phyloP scores from a whole-genome alignment of 1,140 invertebrate genomes.

The Armadillidium nasatum region DNA sequence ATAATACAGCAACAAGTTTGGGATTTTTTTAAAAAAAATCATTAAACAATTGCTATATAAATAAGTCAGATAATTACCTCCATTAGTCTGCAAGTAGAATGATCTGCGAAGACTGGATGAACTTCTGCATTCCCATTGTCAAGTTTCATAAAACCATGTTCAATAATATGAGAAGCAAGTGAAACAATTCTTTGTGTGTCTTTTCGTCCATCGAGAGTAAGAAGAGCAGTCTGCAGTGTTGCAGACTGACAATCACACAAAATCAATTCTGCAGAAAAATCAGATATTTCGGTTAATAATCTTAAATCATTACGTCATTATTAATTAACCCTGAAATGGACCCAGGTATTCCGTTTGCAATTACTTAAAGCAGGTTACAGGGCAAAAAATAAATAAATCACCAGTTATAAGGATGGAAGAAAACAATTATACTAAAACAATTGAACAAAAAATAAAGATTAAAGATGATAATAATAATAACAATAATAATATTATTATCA shows the following conservation, averaged over 20 bases:
- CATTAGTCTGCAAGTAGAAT: background rate
- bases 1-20: too few species aligned
- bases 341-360: slow-evolving; percentile 49
- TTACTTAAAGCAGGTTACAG: too few species aligned
- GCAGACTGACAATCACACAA: slow-evolving; percentile 34
- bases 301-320: slow-evolving; percentile 17
- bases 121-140: background rate
- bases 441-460: too few species aligned
- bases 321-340: slow-evolving; percentile 25
- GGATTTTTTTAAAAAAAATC: too few species aligned
- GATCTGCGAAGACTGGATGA: background rate
- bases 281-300: too few species aligned
- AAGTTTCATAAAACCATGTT: slow-evolving; percentile 50
- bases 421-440: too few species aligned
- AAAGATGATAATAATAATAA: too few species aligned
- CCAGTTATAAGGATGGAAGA: too few species aligned
- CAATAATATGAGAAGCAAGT: slow-evolving; percentile 51
- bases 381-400: too few species aligned
- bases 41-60: too few species aligned
- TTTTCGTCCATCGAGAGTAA: slow-evolving; percentile 31
- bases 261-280: slow-evolving; percentile 30
- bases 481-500: too few species aligned
- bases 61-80: background rate
- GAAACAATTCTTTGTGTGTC: background rate
- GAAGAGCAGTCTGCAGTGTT: slow-evolving; percentile 47